A percentile compares a stretch with the other conserved stretches of the same genome.
These are phyloP conservation scores for Cryptocheilus praepositus DNA, from an alignment of 2,888 invertebrate genomes.

Conservation along the genomic window DNA sequence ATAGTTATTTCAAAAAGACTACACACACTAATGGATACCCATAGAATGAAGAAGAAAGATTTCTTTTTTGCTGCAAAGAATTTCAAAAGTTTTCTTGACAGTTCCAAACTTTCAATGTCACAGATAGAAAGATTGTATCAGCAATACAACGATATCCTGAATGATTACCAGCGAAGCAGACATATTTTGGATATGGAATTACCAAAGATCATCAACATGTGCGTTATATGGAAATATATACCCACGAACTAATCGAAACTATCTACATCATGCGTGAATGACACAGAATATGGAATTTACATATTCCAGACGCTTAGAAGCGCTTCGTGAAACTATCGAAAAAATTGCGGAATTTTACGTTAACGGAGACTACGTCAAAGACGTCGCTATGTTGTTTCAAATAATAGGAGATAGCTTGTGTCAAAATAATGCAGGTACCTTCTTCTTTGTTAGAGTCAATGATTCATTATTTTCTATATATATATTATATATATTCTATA, in stretches of 20 bases:
- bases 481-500: neutral
- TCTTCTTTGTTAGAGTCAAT: neutral
- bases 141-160: constrained; percentile 52
- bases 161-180: constrained; percentile 52
- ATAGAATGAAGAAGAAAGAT: constrained; percentile 43
- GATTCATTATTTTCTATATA: neutral
- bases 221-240: constrained; percentile 15
- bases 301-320: constrained; percentile 42
- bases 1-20: constrained; percentile 43
- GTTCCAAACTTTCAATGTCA: constrained; percentile 42
- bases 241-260: neutral
- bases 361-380: constrained; percentile 38
- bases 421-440: constrained; percentile 33
- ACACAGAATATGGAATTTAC: neutral
- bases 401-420: constrained; percentile 40
- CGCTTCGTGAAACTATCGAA: constrained; percentile 41
- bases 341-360: constrained; percentile 42
- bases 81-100: constrained; percentile 52
- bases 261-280: neutral
- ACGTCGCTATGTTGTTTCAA: constrained; percentile 42
- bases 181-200: constrained; percentile 48
- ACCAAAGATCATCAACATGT: constrained; percentile 52
- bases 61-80: constrained; percentile 52
- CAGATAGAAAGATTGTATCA: constrained; percentile 56
- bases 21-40: constrained; percentile 44